These are phyloP conservation scores for Hirudinaria manillensis DNA, from an alignment of 2,888 invertebrate genomes.

Conservation along the genomic window DNA sequence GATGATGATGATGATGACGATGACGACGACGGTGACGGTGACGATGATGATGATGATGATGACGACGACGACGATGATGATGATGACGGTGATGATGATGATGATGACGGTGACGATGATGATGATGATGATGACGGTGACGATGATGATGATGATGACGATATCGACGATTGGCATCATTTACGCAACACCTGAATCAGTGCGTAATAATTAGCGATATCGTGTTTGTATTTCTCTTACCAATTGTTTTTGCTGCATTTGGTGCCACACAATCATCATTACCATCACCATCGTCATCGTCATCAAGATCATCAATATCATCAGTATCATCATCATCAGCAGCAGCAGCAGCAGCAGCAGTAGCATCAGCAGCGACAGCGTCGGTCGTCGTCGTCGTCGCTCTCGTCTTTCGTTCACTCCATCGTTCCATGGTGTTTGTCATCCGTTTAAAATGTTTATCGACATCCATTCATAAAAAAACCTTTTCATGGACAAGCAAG, in stretches of 20 bases:
- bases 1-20: constrained; percentile 17
- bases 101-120: constrained; percentile 17
- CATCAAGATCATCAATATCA: constrained; percentile 12
- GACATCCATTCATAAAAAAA: no score
- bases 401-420: background rate
- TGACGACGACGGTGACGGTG: constrained; percentile 13
- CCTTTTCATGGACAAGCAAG: no score
- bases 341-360: background rate
- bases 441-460: no score
- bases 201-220: no score
- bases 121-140: constrained; percentile 15
- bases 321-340: constrained; percentile 21
- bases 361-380: constrained; percentile 4
- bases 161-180: background rate
- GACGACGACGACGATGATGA: constrained; percentile 4
- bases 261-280: background rate
- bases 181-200: no score
- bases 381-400: background rate
- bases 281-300: constrained; percentile 9
- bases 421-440: no score
- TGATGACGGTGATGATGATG: constrained; percentile 20
- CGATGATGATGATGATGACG: constrained; percentile 15
- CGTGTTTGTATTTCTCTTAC: no score
- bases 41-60: constrained; percentile 20
- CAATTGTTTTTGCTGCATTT: no score